Conservation (phyloP, 1,140 invertebrate genomes). For the Brachionus koreanus region DNA sequence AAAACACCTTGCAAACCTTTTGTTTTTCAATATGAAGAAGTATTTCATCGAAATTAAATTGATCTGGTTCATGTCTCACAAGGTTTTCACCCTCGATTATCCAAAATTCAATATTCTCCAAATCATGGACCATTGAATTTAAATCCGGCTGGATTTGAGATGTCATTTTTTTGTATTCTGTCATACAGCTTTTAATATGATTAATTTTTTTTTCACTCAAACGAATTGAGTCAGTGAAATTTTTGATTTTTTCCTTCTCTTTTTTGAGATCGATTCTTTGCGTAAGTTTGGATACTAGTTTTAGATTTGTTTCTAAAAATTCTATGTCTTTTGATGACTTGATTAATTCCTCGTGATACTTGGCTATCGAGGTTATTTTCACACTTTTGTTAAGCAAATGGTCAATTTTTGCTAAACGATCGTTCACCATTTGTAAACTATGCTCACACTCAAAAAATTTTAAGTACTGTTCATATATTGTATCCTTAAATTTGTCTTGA, state of each 20-base stretch:
- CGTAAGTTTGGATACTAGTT: not conserved
- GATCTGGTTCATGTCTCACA: slow-evolving; percentile 12
- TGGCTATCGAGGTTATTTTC: not conserved
- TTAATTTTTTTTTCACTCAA: not conserved
- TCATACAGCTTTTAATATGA: not conserved
- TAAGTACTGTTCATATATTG: not conserved
- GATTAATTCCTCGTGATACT: slow-evolving; percentile 22
- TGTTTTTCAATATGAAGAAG: slow-evolving; percentile 33
- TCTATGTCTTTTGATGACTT: slow-evolving; percentile 12
- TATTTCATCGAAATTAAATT: slow-evolving; percentile 40
- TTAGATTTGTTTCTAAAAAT: slow-evolving; percentile 30
- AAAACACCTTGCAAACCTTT: too few species aligned
- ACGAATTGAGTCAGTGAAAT: not conserved
- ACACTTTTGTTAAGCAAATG: slow-evolving; percentile 18
- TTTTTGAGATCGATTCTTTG: not conserved
- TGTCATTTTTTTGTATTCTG: not conserved
- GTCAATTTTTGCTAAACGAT: slow-evolving; percentile 14
- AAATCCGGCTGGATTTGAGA: not conserved
- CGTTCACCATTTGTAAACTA: slow-evolving; percentile 29
- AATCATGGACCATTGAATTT: not conserved
- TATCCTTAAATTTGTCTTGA: slow-evolving; percentile 43
- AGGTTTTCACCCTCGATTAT: slow-evolving; percentile 22
- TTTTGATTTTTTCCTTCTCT: slow-evolving; percentile 5
- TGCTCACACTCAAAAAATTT: slow-evolving; percentile 43
- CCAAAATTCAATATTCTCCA: slow-evolving; percentile 28